phyloP scores from a whole-genome alignment of 2,888 invertebrate species.

The Lepidonotus clava region DNA sequence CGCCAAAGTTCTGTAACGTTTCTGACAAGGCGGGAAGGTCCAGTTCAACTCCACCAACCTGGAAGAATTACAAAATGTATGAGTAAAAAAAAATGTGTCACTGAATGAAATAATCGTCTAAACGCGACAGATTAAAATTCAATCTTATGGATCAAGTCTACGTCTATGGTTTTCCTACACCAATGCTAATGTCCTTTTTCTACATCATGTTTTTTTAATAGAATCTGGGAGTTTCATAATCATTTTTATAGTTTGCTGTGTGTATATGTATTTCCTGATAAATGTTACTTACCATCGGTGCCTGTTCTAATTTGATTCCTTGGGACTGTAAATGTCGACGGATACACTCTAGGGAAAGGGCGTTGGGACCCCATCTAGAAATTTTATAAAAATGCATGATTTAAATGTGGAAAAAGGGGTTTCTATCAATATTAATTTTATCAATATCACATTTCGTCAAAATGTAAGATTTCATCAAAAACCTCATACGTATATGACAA shows the following conservation, averaged over 20 bases:
- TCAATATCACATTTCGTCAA: too few species aligned
- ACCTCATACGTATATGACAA: too few species aligned
- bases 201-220: background rate
- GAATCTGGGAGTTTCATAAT: background rate
- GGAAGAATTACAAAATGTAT: conserved; percentile 54
- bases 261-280: background rate
- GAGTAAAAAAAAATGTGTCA: too few species aligned
- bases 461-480: too few species aligned
- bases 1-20: conserved; percentile 91
- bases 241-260: background rate
- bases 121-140: too few species aligned
- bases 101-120: too few species aligned
- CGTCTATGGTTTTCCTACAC: too few species aligned
- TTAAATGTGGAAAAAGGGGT: too few species aligned
- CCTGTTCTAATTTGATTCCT: conserved; percentile 87
- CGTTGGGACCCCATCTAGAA: conserved; percentile 91
- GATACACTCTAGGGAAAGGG: conserved; percentile 91
- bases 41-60: conserved; percentile 94
- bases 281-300: conserved; percentile 86
- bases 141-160: too few species aligned
- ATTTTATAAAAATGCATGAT: background rate
- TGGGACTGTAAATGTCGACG: conserved; percentile 89
- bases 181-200: background rate
- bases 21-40: conserved; percentile 92
- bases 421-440: too few species aligned